Evolutionary conservation across 2,113 vertebrate genomes (phyloP).

Genomic region (Oxyura jamaicensis): DNA sequence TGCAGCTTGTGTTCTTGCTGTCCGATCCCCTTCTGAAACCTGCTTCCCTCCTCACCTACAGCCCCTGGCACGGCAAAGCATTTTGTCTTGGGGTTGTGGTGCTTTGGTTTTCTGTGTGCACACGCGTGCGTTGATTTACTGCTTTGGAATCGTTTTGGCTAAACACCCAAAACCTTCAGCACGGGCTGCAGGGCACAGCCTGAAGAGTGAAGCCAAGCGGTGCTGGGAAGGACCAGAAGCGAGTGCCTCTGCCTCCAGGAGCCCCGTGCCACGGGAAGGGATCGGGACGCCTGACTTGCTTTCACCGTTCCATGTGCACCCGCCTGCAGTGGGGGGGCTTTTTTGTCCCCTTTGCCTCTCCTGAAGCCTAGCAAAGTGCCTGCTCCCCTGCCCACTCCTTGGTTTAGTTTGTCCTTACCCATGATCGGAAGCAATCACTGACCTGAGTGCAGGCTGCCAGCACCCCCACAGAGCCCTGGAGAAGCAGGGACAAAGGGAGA

Average conservation of each 20-base stretch:
- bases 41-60: not conserved
- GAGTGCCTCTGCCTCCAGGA: not conserved
- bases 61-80: not conserved
- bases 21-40: not conserved
- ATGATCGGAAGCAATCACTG: not conserved
- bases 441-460: not conserved
- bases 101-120: no score
- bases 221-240: no score
- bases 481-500: fast-evolving
- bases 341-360: not conserved
- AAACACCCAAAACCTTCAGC: no score
- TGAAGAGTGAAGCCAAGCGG: no score
- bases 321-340: fast-evolving
- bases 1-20: not conserved
- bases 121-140: no score
- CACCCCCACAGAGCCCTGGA: fast-evolving
- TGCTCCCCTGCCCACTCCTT: not conserved
- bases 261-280: not conserved
- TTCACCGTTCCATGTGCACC: not conserved
- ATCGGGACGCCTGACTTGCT: not conserved
- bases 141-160: no score
- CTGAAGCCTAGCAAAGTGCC: not conserved
- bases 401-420: not conserved
- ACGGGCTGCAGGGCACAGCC: no score
- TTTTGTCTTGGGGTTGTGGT: not conserved